Base-by-base conservation (phyloP, 2,113 vertebrate species). In the Mesembrinibis cayennensis region DNA sequence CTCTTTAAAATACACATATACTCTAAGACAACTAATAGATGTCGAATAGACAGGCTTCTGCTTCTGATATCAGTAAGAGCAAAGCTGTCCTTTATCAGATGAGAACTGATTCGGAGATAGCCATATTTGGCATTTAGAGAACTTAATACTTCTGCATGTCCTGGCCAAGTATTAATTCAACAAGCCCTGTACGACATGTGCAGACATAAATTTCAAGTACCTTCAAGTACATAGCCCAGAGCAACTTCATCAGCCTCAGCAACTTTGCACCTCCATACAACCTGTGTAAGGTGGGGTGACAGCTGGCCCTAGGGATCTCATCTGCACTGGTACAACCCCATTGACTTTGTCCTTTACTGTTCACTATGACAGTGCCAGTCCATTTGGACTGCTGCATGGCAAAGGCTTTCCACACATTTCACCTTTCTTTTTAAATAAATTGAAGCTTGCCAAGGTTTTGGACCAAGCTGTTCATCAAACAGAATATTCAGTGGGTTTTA, bases 21-120 rank as follows among this genome's bases (percentile, higher is more conserved):
- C 81, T 74, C 77, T 87, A 82, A 71, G 79, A 36, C 30, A 83
- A 59, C 11, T 9, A 32, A 63, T 55, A 26, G 38, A 21, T 78
- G 36, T 17, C 79, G 96, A 93, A 96, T 93, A 93, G 40, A 89
- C 63, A 70, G 69, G 55, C 53, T 94, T 96, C 87, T 97, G 73
- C 45, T 85, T 89, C 84, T 84, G 21, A 14, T 82, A 36, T 9
- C 34, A 66, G 5, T 65, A 89, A 82, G 44, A 91, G 82, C 15
- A 82, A 87, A 71, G 59, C 67, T 96, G 67, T 69, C 42, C 55
- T 91, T 93, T 93, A 82, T 78, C 63, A 56, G 40, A 18, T 32
- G 42, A 72, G 45, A 82, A 47, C 17, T 15, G 12, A 36, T 82
- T 65, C 30, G 74, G 32, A 81, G 53, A 70, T 6, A 73, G 21